Conservation (phyloP, 2,113 vertebrate genomes). For the Sialia sialis region DNA sequence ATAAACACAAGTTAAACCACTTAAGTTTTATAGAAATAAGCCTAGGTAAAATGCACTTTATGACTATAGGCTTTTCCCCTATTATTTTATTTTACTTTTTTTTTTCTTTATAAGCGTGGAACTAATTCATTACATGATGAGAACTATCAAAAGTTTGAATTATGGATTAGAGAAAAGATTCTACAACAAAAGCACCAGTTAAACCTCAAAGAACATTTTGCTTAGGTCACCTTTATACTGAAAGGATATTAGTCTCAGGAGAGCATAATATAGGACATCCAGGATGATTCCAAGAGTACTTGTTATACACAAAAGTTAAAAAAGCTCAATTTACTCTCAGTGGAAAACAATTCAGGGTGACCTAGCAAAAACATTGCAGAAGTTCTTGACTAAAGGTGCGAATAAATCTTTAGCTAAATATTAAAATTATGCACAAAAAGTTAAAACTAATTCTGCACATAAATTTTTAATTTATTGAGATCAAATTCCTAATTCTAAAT, state of each 20-base stretch:
- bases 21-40: not conserved
- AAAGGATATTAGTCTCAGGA: not conserved
- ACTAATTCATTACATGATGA: not conserved
- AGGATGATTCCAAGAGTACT: not conserved
- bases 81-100: not conserved
- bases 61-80: not conserved
- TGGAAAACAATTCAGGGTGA: conserved; percentile 7
- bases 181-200: not conserved
- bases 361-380: not conserved
- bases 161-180: not conserved
- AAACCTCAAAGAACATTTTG: conserved; percentile 5
- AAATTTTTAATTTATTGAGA: not conserved
- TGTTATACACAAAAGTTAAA: not conserved
- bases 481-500: not conserved
- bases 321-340: not conserved
- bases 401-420: not conserved
- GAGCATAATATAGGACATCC: not conserved
- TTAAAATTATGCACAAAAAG: not conserved
- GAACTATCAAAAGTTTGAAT: not conserved
- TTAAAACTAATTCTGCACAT: not conserved
- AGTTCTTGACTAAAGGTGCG: not conserved
- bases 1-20: not conserved
- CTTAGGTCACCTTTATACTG: conserved; percentile 25
- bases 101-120: not conserved
- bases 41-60: not conserved